Conservation (phyloP, 2,113 vertebrate genomes). For the Platysteira castanea region DNA sequence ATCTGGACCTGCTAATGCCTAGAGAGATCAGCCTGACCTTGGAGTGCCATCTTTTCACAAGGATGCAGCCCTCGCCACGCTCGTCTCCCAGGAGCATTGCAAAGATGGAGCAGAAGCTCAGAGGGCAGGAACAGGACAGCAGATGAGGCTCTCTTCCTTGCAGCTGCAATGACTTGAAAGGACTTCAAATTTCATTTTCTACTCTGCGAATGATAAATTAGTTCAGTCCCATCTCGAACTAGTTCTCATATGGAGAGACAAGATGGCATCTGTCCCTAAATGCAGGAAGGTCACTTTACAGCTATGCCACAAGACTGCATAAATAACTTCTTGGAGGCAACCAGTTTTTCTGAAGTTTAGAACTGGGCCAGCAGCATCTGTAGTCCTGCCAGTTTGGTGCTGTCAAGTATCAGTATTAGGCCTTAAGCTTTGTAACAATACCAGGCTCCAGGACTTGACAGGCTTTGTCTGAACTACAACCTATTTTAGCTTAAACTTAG, state of each 20-base stretch:
- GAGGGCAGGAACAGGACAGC: neutral
- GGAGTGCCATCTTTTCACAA: neutral
- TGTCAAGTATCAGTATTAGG: neutral
- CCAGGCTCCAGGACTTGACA: neutral
- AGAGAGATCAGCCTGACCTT: conserved; percentile 10
- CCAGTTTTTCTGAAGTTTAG: neutral
- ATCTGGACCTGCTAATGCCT: conserved; percentile 21
- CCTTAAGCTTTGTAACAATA: neutral
- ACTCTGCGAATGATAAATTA: neutral
- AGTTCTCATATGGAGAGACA: neutral
- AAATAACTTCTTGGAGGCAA: neutral
- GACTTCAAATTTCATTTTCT: neutral
- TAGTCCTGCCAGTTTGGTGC: neutral
- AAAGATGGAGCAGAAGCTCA: neutral
- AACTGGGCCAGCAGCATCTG: neutral
- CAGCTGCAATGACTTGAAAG: neutral
- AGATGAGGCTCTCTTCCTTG: neutral
- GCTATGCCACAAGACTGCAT: neutral
- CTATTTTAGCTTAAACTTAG: neutral
- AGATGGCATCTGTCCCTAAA: neutral
- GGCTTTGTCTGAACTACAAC: neutral
- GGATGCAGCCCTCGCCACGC: neutral
- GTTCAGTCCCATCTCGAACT: neutral
- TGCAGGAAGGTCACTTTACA: neutral
- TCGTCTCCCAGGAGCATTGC: neutral